Evolutionary conservation across 2,113 vertebrate genomes (phyloP), one percentile per base, ranked within the genome.

Genomic region (Ammodramus savannarum): DNA sequence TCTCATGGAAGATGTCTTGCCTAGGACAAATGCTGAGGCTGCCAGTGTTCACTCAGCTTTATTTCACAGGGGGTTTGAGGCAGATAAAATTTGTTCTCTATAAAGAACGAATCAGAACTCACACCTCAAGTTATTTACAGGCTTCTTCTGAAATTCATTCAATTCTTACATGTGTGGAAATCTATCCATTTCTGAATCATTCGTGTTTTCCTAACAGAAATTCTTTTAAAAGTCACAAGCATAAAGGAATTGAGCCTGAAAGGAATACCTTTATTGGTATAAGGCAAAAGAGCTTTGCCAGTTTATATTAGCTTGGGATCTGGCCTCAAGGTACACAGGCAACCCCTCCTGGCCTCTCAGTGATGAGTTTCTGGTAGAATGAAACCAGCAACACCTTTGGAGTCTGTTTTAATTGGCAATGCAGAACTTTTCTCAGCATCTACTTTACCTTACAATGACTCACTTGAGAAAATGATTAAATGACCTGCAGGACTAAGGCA

Each of bases 381-480:
- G 71, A 94, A 96, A 94, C 46, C 52, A 94, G 85, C 57, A 87
- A 87, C 92, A 96, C 92, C 90, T 96, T 89, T 73, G 68, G 86
- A 96, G 66, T 54, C 62, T 71, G 63, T 95, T 96, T 96, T 95
- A 97, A 97, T 90, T 94, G 95, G 93, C 87, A 71, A 17, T 58
- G 66, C 65, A 92, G 93, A 85, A 83, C 84, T 92, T 95, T 94
- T 85, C 86, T 93, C 67, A 86, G 93, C 84, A 82, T 88, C 96
- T 91, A 92, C 68, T 96, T 81, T 74, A 72, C 85, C 89, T 94
- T 93, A 97, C 94, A 97, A 96, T 90, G 96, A 84, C 74, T 84
- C 66, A 51, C 80, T 92, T 72, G 93, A 91, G 84, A 78, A 94
- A 87, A 74, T 89, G 58, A 96, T 94, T 96, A 97, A 92, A 90